Evolutionary conservation across 2,797 vertebrate genomes (phyloP).

Genomic region (Prionace glauca): DNA sequence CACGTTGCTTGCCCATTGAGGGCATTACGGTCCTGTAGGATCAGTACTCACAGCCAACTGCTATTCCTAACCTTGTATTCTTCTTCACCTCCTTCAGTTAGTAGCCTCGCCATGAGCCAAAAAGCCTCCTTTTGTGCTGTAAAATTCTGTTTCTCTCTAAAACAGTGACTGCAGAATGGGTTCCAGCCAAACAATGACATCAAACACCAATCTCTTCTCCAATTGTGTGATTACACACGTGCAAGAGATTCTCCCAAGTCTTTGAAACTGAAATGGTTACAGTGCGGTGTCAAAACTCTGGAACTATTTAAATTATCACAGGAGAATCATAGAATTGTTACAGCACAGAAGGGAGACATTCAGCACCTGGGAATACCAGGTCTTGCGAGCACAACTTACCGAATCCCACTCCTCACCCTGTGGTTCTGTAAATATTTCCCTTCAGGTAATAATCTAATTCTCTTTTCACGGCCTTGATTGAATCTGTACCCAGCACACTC

Average conservation of each 20-base stretch:
- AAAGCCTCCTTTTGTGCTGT: too few species aligned
- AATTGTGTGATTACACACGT: not conserved
- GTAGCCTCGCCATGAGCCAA: too few species aligned
- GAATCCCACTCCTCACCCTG: too few species aligned
- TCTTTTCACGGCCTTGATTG: too few species aligned
- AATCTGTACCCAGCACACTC: too few species aligned
- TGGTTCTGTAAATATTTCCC: too few species aligned
- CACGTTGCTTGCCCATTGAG: not conserved
- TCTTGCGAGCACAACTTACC: too few species aligned
- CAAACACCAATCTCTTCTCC: not conserved
- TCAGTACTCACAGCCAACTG: not conserved
- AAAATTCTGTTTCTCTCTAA: too few species aligned
- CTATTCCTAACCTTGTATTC: not conserved
- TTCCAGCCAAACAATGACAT: not conserved
- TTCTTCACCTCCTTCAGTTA: not conserved
- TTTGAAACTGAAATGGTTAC: not conserved
- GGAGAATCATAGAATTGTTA: too few species aligned
- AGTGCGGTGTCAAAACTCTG: not conserved
- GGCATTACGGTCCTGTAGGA: not conserved
- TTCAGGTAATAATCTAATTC: too few species aligned
- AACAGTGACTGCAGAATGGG: not conserved
- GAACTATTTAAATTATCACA: not conserved
- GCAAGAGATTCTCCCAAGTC: not conserved
- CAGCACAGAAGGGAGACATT: too few species aligned
- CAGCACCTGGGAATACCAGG: too few species aligned